Evolutionary conservation across 92 coral and sea anemone species (phyloP).

Genomic region (Palythoa heliodiscus): DNA sequence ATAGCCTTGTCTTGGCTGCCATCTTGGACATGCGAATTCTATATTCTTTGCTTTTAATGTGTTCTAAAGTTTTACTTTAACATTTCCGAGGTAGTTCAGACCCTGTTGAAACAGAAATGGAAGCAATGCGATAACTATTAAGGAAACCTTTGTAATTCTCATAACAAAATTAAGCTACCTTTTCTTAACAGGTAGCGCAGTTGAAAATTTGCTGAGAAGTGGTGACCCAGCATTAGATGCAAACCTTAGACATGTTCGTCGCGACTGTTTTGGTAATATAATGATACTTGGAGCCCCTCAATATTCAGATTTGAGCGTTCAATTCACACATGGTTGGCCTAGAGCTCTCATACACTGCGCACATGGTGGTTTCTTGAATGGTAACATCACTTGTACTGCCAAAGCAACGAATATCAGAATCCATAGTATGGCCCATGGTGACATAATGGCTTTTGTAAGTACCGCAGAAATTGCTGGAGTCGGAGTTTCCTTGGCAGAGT

Average conservation of each 20-base stretch:
- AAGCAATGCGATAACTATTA: background rate
- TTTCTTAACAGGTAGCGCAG: slow-evolving; percentile 1
- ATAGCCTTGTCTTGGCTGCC: too few species aligned
- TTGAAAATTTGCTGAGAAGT: slow-evolving; percentile 7
- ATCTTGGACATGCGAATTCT: background rate
- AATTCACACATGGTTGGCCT: slow-evolving; percentile 13
- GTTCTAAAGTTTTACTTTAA: background rate
- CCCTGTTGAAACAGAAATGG: background rate
- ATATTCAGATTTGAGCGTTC: slow-evolving; percentile 9
- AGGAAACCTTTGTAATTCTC: background rate
- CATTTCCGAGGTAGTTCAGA: background rate
- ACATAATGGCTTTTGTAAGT: slow-evolving; percentile 14
- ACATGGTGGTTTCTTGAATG: slow-evolving; percentile 6
- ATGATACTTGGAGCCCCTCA: slow-evolving; percentile 28
- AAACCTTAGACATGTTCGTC: slow-evolving; percentile 16
- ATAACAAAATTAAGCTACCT: background rate
- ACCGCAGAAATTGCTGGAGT: slow-evolving; percentile 20
- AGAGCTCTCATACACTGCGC: background rate
- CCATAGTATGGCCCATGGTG: slow-evolving; percentile 2
- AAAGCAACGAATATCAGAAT: slow-evolving; percentile 21
- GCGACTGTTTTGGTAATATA: slow-evolving; percentile 20
- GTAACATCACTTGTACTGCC: slow-evolving; percentile 29
- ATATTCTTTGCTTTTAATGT: background rate
- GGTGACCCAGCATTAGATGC: background rate
- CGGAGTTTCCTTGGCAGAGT: slow-evolving; percentile 23